phyloP scores from a whole-genome alignment of 2,113 vertebrate genomes.

The Albula goreensis region DNA sequence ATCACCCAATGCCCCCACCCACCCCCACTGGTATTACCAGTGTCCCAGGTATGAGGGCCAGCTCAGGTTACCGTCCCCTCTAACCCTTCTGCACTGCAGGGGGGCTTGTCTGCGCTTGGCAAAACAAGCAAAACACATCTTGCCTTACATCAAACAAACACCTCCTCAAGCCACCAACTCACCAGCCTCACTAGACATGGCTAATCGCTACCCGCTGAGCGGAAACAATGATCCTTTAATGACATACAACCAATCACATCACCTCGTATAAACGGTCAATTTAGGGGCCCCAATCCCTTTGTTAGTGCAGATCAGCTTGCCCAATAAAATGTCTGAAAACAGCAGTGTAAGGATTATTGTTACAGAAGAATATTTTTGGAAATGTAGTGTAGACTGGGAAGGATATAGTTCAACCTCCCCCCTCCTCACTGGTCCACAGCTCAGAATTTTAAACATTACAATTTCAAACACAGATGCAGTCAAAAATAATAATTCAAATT shows the following conservation, averaged over 20 bases:
- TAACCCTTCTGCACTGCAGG: conserved; percentile 46
- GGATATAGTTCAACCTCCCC: background rate
- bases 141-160: conserved; percentile 59
- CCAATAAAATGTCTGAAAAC: background rate
- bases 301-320: background rate
- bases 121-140: conserved; percentile 66
- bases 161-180: conserved; percentile 29
- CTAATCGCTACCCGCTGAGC: conserved; percentile 17
- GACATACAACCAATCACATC: background rate
- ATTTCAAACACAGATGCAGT: background rate
- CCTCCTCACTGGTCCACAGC: background rate
- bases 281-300: background rate
- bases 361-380: background rate
- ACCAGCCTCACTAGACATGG: conserved; percentile 21
- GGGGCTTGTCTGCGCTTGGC: conserved; percentile 55
- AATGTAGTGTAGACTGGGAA: background rate
- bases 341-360: background rate
- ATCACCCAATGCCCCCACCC: background rate
- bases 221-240: background rate
- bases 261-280: background rate
- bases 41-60: conserved; percentile 55
- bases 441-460: background rate
- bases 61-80: conserved; percentile 61
- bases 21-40: conserved; percentile 48
- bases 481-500: background rate